phyloP scores from a whole-genome alignment of 2,797 vertebrate species.

The Neosilurus hyrtlii region DNA sequence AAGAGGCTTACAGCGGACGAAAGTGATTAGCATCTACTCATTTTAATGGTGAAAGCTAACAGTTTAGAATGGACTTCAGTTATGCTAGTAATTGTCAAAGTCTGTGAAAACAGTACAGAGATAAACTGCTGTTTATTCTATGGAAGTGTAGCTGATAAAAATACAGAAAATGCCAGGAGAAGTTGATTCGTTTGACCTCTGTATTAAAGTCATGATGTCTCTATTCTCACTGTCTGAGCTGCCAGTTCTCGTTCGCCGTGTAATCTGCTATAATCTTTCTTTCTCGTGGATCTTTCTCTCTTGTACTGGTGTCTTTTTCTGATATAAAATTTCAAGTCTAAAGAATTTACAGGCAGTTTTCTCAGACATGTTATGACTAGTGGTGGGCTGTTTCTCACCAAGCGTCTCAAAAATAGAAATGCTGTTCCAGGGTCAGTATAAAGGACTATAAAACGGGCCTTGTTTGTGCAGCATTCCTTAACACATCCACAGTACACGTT shows the following conservation, averaged over 20 bases:
- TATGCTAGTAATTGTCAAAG: neutral
- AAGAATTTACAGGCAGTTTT: neutral
- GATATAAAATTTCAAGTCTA: neutral
- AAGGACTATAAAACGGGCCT: neutral
- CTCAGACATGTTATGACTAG: neutral
- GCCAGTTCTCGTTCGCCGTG: neutral
- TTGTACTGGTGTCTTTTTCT: neutral
- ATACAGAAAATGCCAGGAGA: neutral
- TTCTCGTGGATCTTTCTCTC: neutral
- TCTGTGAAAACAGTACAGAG: neutral
- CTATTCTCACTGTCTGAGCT: neutral
- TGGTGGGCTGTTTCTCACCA: neutral
- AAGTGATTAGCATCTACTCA: neutral
- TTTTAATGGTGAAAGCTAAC: neutral
- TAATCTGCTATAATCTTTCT: neutral
- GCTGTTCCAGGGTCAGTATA: neutral
- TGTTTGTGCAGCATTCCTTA: neutral
- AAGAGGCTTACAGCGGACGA: neutral
- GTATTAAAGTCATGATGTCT: neutral
- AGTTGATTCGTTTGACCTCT: neutral
- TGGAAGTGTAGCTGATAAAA: neutral
- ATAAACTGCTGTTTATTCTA: neutral
- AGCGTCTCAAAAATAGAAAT: neutral
- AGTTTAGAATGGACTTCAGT: neutral
- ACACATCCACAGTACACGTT: neutral